Base-by-base conservation (phyloP, 2,888 invertebrate species). In the Rhabditoides inermis region DNA sequence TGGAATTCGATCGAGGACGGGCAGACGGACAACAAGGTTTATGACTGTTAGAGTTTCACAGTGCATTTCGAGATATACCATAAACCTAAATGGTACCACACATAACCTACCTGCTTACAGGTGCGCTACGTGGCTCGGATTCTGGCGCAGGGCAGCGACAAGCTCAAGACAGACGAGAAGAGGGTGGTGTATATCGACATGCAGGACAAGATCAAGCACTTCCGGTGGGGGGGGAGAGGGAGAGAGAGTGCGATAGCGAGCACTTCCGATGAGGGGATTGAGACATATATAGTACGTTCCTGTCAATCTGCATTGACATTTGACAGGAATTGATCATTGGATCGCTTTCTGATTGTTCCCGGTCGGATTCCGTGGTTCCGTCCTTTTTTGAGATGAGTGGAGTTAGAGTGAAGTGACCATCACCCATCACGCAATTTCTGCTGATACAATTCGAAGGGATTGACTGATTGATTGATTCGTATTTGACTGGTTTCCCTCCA, bases 1-100 rank as follows among this genome's bases (percentile, higher is more conserved):
- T 69, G 69, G 69, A 65, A 61, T 55, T 27, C 51, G n/a, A 35
- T 69, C 27, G 44, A 51, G 7, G 60, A 61, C 10, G 49, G 63
- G 37, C 60, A 58, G 20, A 37, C 37, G 1, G 48, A 48, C 32
- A 50, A 61, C 30, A 61, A 55, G 27, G 63, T 63, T n/a, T n/a
- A 23, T 23, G 12, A 37, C 30, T 20, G 23, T 51, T 18, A 12
- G 4, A 3, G n/a, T n/a, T 32, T 50, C 3, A 23, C 18, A 18
- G 39, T n/a, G n/a, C n/a, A n/a, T n/a, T n/a, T n/a, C n/a, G n/a
- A n/a, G n/a, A n/a, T n/a, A n/a, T n/a, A n/a, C n/a, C n/a, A n/a
- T n/a, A n/a, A n/a, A n/a, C n/a, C n/a, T n/a, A n/a, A n/a, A n/a
- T n/a, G n/a, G n/a, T n/a, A n/a, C n/a, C 51, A 53, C 23, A 54